These are phyloP conservation scores for Matsumyia berberina DNA, from an alignment of 2,888 invertebrate species.

Conservation along the genomic window DNA sequence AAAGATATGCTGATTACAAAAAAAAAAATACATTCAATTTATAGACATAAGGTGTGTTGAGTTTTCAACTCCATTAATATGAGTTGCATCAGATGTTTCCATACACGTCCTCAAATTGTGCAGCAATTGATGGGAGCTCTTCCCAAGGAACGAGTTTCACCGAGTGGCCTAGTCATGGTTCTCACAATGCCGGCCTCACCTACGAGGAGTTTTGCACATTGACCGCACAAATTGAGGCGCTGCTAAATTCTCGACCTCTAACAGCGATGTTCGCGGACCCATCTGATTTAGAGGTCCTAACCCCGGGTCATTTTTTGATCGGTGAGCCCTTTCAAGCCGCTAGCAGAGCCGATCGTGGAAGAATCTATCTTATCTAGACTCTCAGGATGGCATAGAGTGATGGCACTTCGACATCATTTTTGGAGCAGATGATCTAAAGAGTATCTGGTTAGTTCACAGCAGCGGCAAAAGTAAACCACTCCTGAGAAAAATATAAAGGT, in stretches of 20 bases:
- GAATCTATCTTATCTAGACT: background rate
- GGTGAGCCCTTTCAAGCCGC: background rate
- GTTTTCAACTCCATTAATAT: too few species aligned
- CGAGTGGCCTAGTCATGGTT: too few species aligned
- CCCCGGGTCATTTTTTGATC: background rate
- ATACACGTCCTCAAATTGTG: too few species aligned
- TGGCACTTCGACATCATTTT: background rate
- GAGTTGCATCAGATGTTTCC: too few species aligned
- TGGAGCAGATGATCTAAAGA: background rate
- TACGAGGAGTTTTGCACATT: background rate
- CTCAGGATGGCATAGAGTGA: background rate
- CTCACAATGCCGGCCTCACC: background rate
- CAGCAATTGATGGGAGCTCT: too few species aligned
- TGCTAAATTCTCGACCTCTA: background rate
- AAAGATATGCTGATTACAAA: too few species aligned
- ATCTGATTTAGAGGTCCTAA: background rate
- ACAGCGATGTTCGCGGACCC: background rate
- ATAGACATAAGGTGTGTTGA: too few species aligned
- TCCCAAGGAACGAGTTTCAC: too few species aligned
- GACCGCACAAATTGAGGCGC: background rate
- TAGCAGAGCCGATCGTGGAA: background rate
- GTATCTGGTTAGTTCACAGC: background rate
- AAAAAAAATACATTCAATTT: too few species aligned
- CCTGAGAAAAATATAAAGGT: background rate
- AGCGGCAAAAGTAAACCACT: background rate